These are phyloP conservation scores for Tympanuchus pallidicinctus DNA, from an alignment of 2,113 vertebrate genomes.

Conservation along the genomic window DNA sequence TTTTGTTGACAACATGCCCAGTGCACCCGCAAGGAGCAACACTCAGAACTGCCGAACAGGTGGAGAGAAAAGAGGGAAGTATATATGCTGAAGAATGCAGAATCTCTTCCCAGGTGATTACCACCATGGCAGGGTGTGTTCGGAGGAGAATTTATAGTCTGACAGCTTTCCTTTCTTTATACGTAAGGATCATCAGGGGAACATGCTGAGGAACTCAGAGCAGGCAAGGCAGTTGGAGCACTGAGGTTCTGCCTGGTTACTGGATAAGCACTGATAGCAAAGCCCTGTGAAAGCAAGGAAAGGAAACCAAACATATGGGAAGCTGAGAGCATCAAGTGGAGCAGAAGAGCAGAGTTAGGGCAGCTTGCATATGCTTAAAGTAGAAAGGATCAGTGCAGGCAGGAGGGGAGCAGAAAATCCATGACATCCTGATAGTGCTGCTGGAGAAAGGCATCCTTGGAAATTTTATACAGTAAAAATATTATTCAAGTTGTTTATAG, in stretches of 20 bases:
- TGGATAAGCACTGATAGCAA: not conserved
- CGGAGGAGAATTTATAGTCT: not conserved
- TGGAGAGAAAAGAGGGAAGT: not conserved
- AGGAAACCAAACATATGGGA: not conserved
- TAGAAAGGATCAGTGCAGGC: not conserved
- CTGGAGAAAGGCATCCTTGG: not conserved
- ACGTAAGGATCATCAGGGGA: not conserved
- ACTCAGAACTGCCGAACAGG: not conserved
- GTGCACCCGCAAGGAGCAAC: not conserved
- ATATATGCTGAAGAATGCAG: not conserved
- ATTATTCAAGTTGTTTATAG: not conserved
- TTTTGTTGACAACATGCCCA: not conserved
- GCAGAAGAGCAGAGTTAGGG: not conserved
- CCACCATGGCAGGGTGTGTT: not conserved
- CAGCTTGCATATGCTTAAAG: not conserved
- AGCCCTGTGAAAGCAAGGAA: not conserved
- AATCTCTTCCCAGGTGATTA: not conserved
- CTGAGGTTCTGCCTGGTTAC: not conserved
- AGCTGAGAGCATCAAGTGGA: not conserved
- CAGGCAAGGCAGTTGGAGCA: not conserved
- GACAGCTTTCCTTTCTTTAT: not conserved
- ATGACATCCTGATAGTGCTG: not conserved
- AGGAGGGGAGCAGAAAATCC: not conserved
- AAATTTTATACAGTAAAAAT: not conserved
- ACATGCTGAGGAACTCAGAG: not conserved